Percentiles rank a stretch among this genome's conserved stretches.
Evolutionary conservation across 2,888 invertebrate species (phyloP).

Genomic region (Drosophila meridiana): DNA sequence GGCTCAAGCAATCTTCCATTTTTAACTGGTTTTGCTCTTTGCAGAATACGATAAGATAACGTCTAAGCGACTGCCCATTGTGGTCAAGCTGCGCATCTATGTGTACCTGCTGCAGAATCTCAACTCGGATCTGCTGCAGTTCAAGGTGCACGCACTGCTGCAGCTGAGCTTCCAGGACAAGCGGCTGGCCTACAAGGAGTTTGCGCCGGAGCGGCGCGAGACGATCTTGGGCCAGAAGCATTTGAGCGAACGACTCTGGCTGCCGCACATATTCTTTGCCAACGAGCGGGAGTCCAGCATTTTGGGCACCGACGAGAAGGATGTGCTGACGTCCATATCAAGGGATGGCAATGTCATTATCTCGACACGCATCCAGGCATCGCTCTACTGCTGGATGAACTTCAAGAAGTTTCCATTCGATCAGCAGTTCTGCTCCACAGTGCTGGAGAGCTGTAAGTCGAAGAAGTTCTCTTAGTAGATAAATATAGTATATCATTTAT

Average conservation of each 20-base stretch:
- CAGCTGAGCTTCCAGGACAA: slow-evolving; percentile 78
- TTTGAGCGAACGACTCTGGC: slow-evolving; percentile 80
- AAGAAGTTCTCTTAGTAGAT: accelerated
- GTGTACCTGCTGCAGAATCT: slow-evolving; percentile 81
- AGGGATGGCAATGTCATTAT: slow-evolving; percentile 80
- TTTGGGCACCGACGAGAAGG: slow-evolving; percentile 82
- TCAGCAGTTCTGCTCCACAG: slow-evolving; percentile 78
- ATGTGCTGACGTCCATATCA: slow-evolving; percentile 80
- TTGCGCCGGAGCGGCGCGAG: slow-evolving; percentile 70
- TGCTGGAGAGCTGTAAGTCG: slow-evolving; percentile 81
- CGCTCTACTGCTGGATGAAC: slow-evolving; percentile 82
- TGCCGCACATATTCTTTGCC: slow-evolving; percentile 82
- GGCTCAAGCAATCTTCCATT: accelerated
- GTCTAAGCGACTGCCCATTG: slow-evolving; percentile 70
- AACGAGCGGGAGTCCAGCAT: slow-evolving; percentile 82
- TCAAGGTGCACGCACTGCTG: slow-evolving; percentile 77
- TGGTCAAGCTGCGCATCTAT: slow-evolving; percentile 79
- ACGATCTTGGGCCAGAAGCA: slow-evolving; percentile 81
- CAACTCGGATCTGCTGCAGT: slow-evolving; percentile 81
- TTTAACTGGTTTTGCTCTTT: neutral
- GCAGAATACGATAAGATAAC: slow-evolving; percentile 50
- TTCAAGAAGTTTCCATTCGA: slow-evolving; percentile 83
- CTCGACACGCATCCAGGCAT: slow-evolving; percentile 79
- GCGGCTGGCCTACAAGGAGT: slow-evolving; percentile 72
- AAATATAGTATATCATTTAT: no score